Conservation (phyloP, 2,113 vertebrate species). For the Nymphicus hollandicus region DNA sequence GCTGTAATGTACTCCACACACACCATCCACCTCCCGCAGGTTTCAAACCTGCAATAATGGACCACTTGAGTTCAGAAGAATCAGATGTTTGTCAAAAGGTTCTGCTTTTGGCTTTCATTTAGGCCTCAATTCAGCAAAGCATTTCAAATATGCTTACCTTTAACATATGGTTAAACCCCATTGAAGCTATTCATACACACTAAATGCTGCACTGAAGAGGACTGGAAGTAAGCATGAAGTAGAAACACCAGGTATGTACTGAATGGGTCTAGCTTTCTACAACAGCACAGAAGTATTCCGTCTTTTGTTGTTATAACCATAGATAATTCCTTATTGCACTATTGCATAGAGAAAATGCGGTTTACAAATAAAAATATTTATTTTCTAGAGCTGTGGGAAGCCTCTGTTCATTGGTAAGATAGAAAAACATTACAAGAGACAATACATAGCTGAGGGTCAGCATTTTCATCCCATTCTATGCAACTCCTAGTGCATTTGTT, state of each 20-base stretch:
- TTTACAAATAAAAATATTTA: background rate
- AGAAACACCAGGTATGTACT: background rate
- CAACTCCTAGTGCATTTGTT: accelerated
- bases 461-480: background rate
- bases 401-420: background rate
- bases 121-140: background rate
- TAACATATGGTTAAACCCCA: background rate
- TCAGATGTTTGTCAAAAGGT: background rate
- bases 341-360: background rate
- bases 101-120: background rate
- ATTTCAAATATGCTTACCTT: background rate
- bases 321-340: background rate
- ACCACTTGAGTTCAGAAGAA: background rate
- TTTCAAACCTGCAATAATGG: background rate
- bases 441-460: accelerated
- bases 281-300: accelerated
- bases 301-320: background rate
- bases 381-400: background rate
- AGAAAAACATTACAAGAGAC: background rate
- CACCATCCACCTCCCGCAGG: background rate
- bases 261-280: background rate
- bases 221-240: background rate
- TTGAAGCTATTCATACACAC: accelerated
- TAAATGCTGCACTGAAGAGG: background rate
- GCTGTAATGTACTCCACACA: background rate